A percentile compares a stretch with the other conserved stretches of the same genome.
These are phyloP conservation scores for Phylloscopus collybita DNA, from an alignment of 2,797 vertebrate genomes.

Conservation along the genomic window DNA sequence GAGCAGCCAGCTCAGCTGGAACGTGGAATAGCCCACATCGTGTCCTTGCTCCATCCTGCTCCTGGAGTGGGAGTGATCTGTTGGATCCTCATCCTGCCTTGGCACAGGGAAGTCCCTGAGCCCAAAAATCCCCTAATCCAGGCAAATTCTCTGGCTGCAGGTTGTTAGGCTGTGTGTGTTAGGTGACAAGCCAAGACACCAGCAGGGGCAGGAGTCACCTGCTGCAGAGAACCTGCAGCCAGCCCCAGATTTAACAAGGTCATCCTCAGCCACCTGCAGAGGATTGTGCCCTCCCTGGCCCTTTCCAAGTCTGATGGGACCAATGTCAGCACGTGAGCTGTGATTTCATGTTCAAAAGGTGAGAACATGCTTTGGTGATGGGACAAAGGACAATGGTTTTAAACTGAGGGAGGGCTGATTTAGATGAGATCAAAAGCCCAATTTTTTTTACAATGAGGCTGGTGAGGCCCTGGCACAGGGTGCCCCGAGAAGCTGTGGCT, in stretches of 20 bases:
- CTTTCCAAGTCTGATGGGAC: background rate
- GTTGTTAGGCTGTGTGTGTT: background rate
- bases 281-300: background rate
- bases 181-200: background rate
- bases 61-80: rapidly evolving
- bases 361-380: background rate
- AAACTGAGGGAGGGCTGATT: background rate
- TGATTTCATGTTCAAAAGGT: background rate
- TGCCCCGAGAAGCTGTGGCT: background rate
- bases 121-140: background rate
- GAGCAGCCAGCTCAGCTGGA: background rate
- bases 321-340: background rate
- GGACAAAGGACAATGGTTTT: background rate
- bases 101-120: background rate
- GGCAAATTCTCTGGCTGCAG: background rate
- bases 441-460: background rate
- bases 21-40: rapidly evolving
- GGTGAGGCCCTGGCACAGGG: background rate
- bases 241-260: rapidly evolving
- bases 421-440: background rate
- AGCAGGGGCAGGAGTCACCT: rapidly evolving
- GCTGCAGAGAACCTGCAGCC: background rate
- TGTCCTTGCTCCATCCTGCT: background rate
- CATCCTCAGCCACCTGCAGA: no score
- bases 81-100: background rate